Base-by-base conservation (phyloP, 2,888 invertebrate species). In the Apotomis betuletana region DNA sequence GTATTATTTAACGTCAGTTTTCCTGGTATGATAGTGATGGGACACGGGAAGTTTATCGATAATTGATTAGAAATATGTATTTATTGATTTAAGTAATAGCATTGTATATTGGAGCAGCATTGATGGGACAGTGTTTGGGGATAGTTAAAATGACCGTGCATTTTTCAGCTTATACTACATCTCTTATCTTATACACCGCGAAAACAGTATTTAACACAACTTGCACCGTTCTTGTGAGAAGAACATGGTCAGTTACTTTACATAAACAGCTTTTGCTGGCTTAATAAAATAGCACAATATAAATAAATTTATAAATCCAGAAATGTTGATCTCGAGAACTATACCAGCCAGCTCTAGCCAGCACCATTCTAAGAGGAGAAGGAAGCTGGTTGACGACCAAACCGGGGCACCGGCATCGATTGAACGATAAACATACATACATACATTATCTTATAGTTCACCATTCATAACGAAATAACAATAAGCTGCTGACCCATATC, bases 1-100 rank as follows among this genome's bases (percentile, higher is more conserved):
- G 57, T 72, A 68, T 59, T 68, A 72, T 68, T 72, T 68, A 38
- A 68, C 63, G 67, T 68, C 63, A 67, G 68, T 68, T 72, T 68
- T 68, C 68, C 72, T 68, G 57, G 6, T 63, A 15, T 12, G 12
- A 3, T 58, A 59, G 63, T 44, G 72, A 15, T 38, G 63, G 36
- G 54, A 58, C 46, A 49, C n/a, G 8, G 5, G 49, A 2, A 49
- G 9, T 6, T 6, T 10, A 49, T 49, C 49, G 49, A 49, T 49
- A 49, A 9, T 49, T 49, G 6, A 10, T 49, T 49, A 3, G 10
- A 9, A 9, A 3, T 49, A 8, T 0, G 9, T 3, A 3, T 6
- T 49, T 49, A 49, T 49, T 49, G 9, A 5, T 41, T 5, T 5
- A 6, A 41, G 41, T 41, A 6, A 41, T 27, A 41, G 41, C 3